Percentiles rank a stretch among this genome's conserved stretches.
phyloP scores from a whole-genome alignment of 2,888 invertebrate species.

The Tachystola acroxantha region DNA sequence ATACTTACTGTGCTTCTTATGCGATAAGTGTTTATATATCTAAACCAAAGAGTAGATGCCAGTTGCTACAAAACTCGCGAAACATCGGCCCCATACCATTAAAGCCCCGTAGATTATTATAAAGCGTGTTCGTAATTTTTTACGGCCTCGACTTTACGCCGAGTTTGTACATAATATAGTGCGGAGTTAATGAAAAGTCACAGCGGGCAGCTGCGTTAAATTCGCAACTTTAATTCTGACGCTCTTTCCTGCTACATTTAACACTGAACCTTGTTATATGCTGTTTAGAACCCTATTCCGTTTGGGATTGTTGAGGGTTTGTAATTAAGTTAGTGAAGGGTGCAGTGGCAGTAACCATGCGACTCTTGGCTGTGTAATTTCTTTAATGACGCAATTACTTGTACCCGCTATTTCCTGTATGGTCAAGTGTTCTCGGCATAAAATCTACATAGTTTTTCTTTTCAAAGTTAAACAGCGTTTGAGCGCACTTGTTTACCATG shows the following conservation, averaged over 20 bases:
- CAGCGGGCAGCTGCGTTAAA: conserved; percentile 32
- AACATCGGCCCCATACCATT: no score
- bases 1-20: no score
- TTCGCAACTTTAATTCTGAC: conserved; percentile 37
- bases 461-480: conserved; percentile 1
- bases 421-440: conserved; percentile 41
- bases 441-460: conserved; percentile 35
- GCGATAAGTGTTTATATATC: no score
- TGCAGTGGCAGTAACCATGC: conserved; percentile 26
- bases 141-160: neutral
- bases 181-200: conserved; percentile 34
- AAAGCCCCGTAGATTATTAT: neutral
- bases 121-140: conserved; percentile 5
- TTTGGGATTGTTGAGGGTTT: conserved; percentile 18
- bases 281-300: conserved; percentile 2
- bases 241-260: conserved; percentile 10
- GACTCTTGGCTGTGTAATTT: conserved; percentile 41
- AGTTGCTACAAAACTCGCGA: no score
- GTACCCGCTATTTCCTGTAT: conserved; percentile 37
- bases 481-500: neutral
- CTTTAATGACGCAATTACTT: conserved; percentile 60
- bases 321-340: conserved; percentile 44
- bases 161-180: conserved; percentile 6
- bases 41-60: no score
- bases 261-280: conserved; percentile 25